Conservation (phyloP, 1,140 invertebrate species). For the Oryctes rhinoceros region DNA sequence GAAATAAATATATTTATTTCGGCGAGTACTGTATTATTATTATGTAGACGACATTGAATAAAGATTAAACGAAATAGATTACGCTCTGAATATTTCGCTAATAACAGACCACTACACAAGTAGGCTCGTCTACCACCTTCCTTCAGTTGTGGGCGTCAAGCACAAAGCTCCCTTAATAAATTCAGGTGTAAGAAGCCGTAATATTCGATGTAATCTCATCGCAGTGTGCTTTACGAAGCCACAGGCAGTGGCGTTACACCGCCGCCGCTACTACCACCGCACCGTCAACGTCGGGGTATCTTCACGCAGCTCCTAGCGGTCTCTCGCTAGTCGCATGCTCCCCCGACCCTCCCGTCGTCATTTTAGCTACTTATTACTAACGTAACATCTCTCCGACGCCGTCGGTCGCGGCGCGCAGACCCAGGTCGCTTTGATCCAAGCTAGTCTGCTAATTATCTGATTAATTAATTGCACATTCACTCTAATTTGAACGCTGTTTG, state of each 20-base stretch:
- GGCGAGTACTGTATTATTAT: no score
- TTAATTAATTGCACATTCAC: slow-evolving; percentile 59
- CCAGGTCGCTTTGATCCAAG: slow-evolving; percentile 54
- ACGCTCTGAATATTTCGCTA: no score
- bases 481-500: slow-evolving; percentile 56
- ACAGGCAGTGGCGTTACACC: neutral
- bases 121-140: neutral
- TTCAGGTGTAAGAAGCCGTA: slow-evolving; percentile 28
- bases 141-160: slow-evolving; percentile 1
- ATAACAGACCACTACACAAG: neutral
- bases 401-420: slow-evolving; percentile 49
- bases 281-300: neutral
- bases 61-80: no score
- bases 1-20: no score
- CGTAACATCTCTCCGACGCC: slow-evolving; percentile 37
- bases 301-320: slow-evolving; percentile 3
- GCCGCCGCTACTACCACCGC: neutral
- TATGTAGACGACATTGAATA: no score
- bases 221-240: slow-evolving; percentile 19
- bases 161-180: slow-evolving; percentile 30
- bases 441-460: slow-evolving; percentile 59
- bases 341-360: neutral
- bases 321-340: neutral
- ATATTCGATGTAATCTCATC: slow-evolving; percentile 40
- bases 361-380: slow-evolving; percentile 20